Evolutionary conservation across 2,113 vertebrate genomes (phyloP).

Genomic region (Tichodroma muraria): DNA sequence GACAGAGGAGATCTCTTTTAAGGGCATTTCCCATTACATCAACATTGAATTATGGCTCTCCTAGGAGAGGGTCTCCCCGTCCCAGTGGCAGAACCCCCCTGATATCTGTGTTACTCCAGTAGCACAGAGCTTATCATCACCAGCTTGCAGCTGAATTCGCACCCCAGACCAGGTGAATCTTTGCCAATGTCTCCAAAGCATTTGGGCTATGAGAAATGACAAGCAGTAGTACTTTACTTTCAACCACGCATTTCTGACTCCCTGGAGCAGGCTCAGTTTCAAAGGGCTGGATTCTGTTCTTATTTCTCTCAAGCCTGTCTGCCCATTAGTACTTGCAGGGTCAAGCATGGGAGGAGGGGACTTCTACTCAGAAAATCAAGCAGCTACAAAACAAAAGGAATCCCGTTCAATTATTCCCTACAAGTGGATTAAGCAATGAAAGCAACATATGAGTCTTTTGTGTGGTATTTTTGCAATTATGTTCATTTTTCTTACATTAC

Average conservation of each 20-base stretch:
- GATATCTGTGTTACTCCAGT: background rate
- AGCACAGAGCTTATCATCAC: background rate
- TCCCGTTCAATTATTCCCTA: constrained; percentile 26
- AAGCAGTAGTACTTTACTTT: background rate
- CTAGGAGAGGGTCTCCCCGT: background rate
- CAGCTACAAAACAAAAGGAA: constrained; percentile 53
- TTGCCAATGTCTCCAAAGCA: background rate
- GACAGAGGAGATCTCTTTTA: background rate
- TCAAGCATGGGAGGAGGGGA: background rate
- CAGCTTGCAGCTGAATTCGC: background rate
- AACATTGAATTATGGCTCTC: background rate
- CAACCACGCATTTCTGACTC: background rate
- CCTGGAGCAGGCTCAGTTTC: constrained; percentile 1
- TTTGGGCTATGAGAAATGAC: background rate
- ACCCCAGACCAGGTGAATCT: background rate
- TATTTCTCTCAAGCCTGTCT: background rate
- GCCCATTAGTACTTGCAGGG: background rate
- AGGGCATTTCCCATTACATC: background rate
- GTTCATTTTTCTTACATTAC: constrained; percentile 49
- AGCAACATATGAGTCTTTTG: constrained; percentile 35
- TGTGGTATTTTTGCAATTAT: constrained; percentile 45
- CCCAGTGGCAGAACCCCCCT: background rate
- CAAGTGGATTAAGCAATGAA: constrained; percentile 50
- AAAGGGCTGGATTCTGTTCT: background rate
- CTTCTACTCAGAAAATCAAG: constrained; percentile 6